These are phyloP conservation scores for Synaphobranchus kaupii DNA, from an alignment of 2,797 vertebrate genomes.

Conservation along the genomic window DNA sequence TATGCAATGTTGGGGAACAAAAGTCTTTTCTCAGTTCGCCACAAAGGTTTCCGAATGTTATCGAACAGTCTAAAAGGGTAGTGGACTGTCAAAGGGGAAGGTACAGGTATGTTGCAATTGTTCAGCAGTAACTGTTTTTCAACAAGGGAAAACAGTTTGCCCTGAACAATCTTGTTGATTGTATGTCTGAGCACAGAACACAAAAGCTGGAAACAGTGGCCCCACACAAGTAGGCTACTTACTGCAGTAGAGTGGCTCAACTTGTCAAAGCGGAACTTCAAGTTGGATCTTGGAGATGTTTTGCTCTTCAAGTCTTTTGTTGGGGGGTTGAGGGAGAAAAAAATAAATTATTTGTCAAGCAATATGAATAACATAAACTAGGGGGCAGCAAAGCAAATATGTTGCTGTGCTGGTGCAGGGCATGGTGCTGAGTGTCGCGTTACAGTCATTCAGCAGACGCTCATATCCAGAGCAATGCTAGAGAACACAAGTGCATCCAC, in stretches of 20 bases:
- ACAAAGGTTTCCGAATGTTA: background rate
- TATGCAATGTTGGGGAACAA: too few species aligned
- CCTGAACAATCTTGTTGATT: background rate
- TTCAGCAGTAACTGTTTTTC: background rate
- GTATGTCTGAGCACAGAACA: background rate
- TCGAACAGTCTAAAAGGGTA: background rate
- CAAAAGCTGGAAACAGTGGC: background rate
- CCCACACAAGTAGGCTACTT: slow-evolving; percentile 43
- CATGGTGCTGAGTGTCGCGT: background rate
- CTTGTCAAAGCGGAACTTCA: slow-evolving; percentile 97
- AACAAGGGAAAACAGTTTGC: background rate
- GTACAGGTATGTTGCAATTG: background rate
- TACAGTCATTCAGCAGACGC: background rate
- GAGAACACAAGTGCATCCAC: background rate
- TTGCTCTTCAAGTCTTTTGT: slow-evolving; percentile 85
- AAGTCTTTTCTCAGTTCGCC: background rate
- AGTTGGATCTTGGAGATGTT: slow-evolving; percentile 90
- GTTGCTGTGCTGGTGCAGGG: background rate
- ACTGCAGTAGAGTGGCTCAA: slow-evolving; percentile 86
- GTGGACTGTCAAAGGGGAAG: background rate
- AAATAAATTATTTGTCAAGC: background rate
- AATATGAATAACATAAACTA: background rate
- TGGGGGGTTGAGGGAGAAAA: slow-evolving; percentile 11
- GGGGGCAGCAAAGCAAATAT: slow-evolving; percentile 3
- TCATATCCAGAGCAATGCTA: background rate